Evolutionary conservation across 2,113 vertebrate species (phyloP), one percentile per base, ranked within the genome.

Genomic region (Saccopteryx bilineata): DNA sequence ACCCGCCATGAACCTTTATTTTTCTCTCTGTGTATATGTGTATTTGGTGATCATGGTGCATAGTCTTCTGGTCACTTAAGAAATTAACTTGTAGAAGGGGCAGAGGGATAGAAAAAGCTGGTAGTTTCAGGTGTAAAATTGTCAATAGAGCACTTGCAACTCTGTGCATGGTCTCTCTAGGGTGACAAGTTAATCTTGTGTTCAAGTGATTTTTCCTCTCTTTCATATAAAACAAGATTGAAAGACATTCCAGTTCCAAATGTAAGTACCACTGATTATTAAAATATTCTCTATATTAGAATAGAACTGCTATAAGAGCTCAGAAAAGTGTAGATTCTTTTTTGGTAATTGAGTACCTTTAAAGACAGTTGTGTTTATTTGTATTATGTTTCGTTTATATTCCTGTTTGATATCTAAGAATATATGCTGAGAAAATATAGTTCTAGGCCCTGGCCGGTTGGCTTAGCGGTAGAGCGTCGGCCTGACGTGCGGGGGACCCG

Each of bases 161-260:
- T 94, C 5, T 24, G 1, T 56, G 10, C 10, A 48, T 74, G 5
- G 50, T 46, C 17, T 87, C 81, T 60, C 92, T 33, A 85, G 58
- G 13, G 72, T 93, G 71, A 46, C 8, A 75, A 48, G n/a, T 85
- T 84, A 54, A 48, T 81, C 28, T 89, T 91, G 11, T 63, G 63
- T 39, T 95, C n/a, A 88, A 81, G 18, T 93, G 65, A 93, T 74
- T 87, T 84, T 95, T 80, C 6, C 95, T 96, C 11, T 82, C 6
- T 18, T 95, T 78, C 78, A 52, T 69, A 26, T 2, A 78, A 93
- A 83, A 28, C 26, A n/a, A 48, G 9, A 52, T 48, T 13, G n/a
- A 48, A 63, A 9, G 92, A 60, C 31, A 85, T 85, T 87, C 9
- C 21, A n/a, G 28, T 24, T 12, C n/a, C 76, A 92, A 80, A 31